phyloP scores from a whole-genome alignment of 2,797 vertebrate genomes.

The Xyrichtys novacula region DNA sequence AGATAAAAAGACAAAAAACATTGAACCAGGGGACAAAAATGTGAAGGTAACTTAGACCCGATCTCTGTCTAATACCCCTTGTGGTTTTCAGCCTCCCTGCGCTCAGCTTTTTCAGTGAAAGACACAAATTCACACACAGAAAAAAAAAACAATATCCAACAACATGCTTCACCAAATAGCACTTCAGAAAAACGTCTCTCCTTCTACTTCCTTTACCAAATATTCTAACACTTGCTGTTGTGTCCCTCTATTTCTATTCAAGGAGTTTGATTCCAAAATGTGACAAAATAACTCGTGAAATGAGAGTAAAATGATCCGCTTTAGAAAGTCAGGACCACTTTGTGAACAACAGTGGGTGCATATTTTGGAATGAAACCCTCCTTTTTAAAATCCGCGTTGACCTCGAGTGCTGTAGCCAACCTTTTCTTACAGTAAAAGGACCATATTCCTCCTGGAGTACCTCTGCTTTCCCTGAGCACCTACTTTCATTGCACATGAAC shows the following conservation, averaged over 20 bases:
- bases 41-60: conserved; percentile 35
- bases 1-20: conserved; percentile 39
- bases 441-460: conserved; percentile 37
- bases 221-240: conserved; percentile 27
- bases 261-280: conserved; percentile 43
- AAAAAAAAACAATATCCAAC: conserved; percentile 53
- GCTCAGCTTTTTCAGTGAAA: conserved; percentile 26
- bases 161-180: conserved; percentile 65
- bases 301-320: background rate
- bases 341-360: background rate
- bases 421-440: conserved; percentile 53
- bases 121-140: conserved; percentile 58
- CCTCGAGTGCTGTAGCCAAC: conserved; percentile 32
- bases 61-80: conserved; percentile 28
- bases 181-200: conserved; percentile 50
- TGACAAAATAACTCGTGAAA: conserved; percentile 2
- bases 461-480: conserved; percentile 83
- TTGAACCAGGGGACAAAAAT: conserved; percentile 35
- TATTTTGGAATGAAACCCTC: conserved; percentile 47
- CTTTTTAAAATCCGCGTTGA: conserved; percentile 11
- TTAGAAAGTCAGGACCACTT: background rate
- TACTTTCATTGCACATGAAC: conserved; percentile 74
- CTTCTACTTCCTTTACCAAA: conserved; percentile 20
- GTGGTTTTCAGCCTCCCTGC: conserved; percentile 26
- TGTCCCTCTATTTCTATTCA: conserved; percentile 6